Percentiles rank a stretch among this genome's conserved stretches.
phyloP scores from a whole-genome alignment of 1,140 invertebrate species.

The Zaprionus taronus region DNA sequence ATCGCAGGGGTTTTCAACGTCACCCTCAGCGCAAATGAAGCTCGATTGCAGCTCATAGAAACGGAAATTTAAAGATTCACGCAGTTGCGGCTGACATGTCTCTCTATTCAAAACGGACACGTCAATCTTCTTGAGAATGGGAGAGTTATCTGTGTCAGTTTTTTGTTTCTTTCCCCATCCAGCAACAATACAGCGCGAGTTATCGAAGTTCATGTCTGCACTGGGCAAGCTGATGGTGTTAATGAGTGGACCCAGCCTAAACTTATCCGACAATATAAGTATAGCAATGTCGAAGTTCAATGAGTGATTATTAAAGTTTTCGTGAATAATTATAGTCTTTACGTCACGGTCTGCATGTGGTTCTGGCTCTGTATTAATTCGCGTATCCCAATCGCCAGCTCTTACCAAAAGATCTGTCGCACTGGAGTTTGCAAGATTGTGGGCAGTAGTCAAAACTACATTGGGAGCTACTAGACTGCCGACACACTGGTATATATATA shows the following conservation, averaged over 20 bases:
- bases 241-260: background rate
- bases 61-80: background rate
- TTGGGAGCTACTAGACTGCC: background rate
- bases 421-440: background rate
- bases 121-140: background rate
- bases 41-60: background rate
- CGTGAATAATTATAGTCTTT: background rate
- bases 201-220: background rate
- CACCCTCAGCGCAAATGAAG: background rate
- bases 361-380: background rate
- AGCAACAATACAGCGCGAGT: background rate
- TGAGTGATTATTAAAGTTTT: background rate
- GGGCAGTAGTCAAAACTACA: background rate
- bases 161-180: background rate
- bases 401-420: background rate
- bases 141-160: background rate
- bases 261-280: background rate
- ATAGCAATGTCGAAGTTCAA: background rate
- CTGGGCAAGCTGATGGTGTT: background rate
- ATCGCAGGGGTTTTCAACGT: background rate
- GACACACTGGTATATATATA: background rate
- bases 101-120: background rate
- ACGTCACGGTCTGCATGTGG: background rate
- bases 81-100: background rate
- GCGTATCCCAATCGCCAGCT: background rate